Conservation (phyloP, 2,113 vertebrate genomes). For the Quiscalus mexicanus region DNA sequence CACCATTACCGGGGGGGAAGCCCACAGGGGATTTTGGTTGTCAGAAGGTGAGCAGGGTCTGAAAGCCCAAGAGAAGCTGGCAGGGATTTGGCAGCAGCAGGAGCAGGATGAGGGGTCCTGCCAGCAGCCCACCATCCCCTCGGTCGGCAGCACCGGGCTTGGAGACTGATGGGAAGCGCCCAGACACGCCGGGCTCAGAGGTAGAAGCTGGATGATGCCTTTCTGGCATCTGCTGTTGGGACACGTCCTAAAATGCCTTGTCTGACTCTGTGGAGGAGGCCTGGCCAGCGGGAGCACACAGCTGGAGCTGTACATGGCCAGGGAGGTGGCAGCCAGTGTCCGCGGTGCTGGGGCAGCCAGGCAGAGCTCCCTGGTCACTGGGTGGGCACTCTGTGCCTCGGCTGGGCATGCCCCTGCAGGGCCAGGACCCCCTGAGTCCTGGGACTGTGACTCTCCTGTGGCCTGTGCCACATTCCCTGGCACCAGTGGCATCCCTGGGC, state of each 20-base stretch:
- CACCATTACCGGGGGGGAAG: accelerated
- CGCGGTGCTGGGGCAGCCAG: accelerated
- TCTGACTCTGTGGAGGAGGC: not conserved
- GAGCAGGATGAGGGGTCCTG: not conserved
- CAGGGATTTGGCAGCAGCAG: not conserved
- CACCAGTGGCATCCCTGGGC: not conserved
- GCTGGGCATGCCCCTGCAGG: not conserved
- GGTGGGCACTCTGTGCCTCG: accelerated
- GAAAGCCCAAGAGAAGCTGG: accelerated
- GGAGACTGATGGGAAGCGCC: not conserved
- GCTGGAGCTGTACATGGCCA: accelerated
- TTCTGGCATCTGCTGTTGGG: not conserved
- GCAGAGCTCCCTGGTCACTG: accelerated
- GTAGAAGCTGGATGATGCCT: not conserved
- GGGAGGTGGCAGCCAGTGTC: not conserved
- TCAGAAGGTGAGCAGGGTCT: not conserved
- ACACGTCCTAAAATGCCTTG: not conserved
- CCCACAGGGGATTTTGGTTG: not conserved
- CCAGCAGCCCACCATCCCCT: not conserved
- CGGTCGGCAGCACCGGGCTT: accelerated
- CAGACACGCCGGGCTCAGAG: not conserved
- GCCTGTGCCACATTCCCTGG: not conserved
- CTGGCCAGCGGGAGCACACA: accelerated
- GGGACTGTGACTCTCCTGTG: not conserved
- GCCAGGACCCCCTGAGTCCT: accelerated